Evolutionary conservation across 2,113 vertebrate species (phyloP), one percentile per base, ranked within the genome.

Genomic region (Myotis davidii): DNA sequence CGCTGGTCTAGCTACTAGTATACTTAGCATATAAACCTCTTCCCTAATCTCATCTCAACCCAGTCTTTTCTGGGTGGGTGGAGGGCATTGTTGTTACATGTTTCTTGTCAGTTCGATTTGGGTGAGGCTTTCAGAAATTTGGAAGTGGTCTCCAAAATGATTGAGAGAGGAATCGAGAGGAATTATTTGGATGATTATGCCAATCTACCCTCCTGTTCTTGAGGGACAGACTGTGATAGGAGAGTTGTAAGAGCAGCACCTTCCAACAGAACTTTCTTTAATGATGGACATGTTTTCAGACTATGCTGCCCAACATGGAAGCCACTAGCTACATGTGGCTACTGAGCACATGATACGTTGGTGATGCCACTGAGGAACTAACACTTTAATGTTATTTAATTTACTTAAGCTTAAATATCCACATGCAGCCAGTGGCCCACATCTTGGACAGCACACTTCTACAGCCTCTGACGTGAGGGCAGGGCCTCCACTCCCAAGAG

Each of bases 361-460:
- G 25, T 29, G 79, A n/a, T 56, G 6, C 32, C 25, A 20, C 29
- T 3, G 48, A 85, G 32, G 39, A 56, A 78, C 10, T 72, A 34
- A 65, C 52, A 20, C 13, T 42, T 78, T 74, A 83, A 78, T 77
- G 13, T 45, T 23, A 76, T 4, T 18, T 67, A 32, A 70, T 27
- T 74, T 72, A 85, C 42, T 95, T 90, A 87, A 74, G 72, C 48
- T 54, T 82, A 79, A 70, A 84, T 52, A 65, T 52, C 27, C 48
- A 42, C 34, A 42, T 37, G 20, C 6, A 37, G 85, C 67, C 77
- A 5, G 52, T n/a, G 34, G 61, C 16, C 4, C 18, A 27, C 11
- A 4, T 39, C 52, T 32, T 78, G 77, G 73, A 76, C 20, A 56
- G 20, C 52, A 52, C 6, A 56, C 42, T 20, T 85, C 32, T 37